Conservation (phyloP, 2,113 vertebrate species). For the Maccullochella peelii region DNA sequence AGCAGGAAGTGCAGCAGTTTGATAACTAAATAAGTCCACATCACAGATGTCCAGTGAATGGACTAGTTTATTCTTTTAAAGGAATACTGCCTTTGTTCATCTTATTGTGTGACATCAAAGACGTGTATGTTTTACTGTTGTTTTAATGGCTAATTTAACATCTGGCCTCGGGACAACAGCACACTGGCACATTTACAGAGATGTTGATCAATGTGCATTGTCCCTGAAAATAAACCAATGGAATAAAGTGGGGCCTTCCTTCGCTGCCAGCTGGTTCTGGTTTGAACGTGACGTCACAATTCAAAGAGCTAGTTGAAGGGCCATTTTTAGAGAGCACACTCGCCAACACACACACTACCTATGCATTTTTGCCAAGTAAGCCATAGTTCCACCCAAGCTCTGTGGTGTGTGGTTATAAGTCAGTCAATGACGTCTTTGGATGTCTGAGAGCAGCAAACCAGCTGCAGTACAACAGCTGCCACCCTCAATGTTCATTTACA, state of each 20-base stretch:
- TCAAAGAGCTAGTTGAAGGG: conserved; percentile 2
- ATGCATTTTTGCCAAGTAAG: conserved; percentile 12
- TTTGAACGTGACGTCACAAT: conserved; percentile 43
- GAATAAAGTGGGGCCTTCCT: too few species aligned
- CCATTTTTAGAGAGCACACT: not conserved
- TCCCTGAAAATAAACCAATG: too few species aligned
- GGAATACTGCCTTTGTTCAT: not conserved
- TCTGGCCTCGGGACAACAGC: too few species aligned
- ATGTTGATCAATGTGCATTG: not conserved
- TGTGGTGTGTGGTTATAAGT: conserved; percentile 32
- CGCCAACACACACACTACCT: not conserved
- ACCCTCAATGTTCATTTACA: conserved; percentile 15
- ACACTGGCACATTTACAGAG: not conserved
- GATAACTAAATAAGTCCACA: not conserved
- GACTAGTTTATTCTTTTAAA: not conserved
- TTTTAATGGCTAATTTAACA: too few species aligned
- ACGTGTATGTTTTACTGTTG: too few species aligned
- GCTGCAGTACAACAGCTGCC: conserved; percentile 15
- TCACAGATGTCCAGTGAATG: too few species aligned
- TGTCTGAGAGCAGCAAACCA: conserved; percentile 18
- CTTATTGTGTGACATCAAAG: conserved; percentile 3
- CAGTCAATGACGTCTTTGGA: conserved; percentile 20
- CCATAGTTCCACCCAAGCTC: not conserved
- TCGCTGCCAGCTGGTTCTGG: conserved; percentile 57
- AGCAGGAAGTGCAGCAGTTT: not conserved